Evolutionary conservation across 2,797 vertebrate species (phyloP).

Genomic region (Lepus townsendii): DNA sequence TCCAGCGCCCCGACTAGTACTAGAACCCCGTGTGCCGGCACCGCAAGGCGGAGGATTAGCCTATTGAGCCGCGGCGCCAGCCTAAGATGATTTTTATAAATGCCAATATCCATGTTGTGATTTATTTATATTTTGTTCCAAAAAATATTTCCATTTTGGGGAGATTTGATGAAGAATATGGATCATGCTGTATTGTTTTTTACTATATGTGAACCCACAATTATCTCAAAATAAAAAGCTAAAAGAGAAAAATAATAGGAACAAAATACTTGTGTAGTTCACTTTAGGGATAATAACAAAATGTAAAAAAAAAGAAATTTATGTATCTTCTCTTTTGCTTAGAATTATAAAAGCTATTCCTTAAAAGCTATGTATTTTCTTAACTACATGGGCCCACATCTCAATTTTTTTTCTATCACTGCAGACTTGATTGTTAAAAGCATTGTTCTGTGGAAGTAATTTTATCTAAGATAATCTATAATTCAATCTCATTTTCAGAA

Average conservation of each 20-base stretch:
- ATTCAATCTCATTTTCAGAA: not conserved
- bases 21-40: too few species aligned
- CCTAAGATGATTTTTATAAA: not conserved
- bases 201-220: not conserved
- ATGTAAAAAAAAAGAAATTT: not conserved
- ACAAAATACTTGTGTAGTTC: not conserved
- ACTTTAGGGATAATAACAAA: not conserved
- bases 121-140: not conserved
- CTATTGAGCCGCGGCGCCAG: too few species aligned
- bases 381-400: not conserved
- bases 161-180: not conserved
- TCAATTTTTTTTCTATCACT: not conserved
- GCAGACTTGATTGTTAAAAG: not conserved
- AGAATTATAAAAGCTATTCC: not conserved
- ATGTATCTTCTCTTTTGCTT: not conserved
- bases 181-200: not conserved
- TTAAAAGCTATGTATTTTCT: not conserved
- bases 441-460: not conserved
- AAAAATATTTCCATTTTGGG: not conserved
- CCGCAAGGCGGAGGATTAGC: too few species aligned
- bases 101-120: not conserved
- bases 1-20: too few species aligned
- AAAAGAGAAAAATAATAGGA: not conserved
- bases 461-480: slow-evolving; percentile 7
- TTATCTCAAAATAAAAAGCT: not conserved